Evolutionary conservation across 2,113 vertebrate genomes (phyloP).

Genomic region (Alethe diademata): DNA sequence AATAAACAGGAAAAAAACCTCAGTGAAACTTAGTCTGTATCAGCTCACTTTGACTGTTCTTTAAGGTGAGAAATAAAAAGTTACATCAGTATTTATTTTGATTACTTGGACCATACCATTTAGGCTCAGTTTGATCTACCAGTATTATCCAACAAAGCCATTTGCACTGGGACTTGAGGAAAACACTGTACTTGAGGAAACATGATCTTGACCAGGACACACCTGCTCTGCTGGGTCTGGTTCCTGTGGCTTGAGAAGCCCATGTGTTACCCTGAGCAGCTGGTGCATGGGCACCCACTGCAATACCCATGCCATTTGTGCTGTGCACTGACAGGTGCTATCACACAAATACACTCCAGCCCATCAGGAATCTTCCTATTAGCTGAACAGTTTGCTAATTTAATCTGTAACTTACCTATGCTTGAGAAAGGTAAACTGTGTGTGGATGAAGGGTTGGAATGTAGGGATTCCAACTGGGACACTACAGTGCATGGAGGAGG

Average conservation of each 20-base stretch:
- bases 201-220: neutral
- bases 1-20: neutral
- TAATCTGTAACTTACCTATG: neutral
- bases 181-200: neutral
- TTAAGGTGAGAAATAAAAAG: neutral
- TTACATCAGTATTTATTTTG: neutral
- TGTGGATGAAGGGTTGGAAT: neutral
- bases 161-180: neutral
- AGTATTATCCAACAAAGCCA: neutral
- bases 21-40: neutral
- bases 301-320: accelerated
- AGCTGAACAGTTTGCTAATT: neutral
- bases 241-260: neutral
- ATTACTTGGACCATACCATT: neutral
- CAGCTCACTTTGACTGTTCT: neutral
- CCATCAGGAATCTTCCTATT: neutral
- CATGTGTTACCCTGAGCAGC: neutral
- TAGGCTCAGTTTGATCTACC: neutral
- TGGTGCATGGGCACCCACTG: neutral
- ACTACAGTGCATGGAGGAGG: neutral
- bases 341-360: neutral
- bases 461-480: neutral
- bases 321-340: neutral
- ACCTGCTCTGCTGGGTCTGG: neutral
- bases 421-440: neutral